Percentiles rank a stretch among this genome's conserved stretches.
Evolutionary conservation across 2,888 invertebrate genomes (phyloP).

Genomic region (Sabatieria punctata): DNA sequence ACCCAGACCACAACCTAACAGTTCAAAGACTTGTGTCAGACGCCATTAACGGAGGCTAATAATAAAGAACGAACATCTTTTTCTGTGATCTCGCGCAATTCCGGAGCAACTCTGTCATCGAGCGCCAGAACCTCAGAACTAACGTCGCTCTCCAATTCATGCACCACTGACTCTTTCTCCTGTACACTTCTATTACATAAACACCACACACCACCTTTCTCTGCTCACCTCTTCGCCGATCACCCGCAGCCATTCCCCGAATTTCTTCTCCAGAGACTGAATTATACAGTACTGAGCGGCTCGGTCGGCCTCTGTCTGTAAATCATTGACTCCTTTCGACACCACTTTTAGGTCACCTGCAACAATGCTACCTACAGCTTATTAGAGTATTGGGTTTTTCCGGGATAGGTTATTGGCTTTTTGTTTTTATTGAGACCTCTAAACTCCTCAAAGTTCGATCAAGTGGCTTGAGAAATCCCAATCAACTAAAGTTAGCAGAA

Average conservation of each 20-base stretch:
- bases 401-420: no score
- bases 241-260: conserved; percentile 69
- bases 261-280: conserved; percentile 61
- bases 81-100: conserved; percentile 44
- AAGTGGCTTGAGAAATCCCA: no score
- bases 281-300: conserved; percentile 83
- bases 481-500: no score
- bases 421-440: no score
- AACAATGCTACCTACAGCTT: no score
- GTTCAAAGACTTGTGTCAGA: neutral
- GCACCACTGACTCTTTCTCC: conserved; percentile 44
- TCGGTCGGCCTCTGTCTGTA: conserved; percentile 94
- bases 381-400: no score
- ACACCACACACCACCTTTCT: no score
- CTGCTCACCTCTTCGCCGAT: conserved; percentile 53
- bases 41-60: neutral
- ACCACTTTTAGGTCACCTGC: conserved; percentile 36
- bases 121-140: conserved; percentile 48
- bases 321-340: conserved; percentile 57
- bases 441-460: no score
- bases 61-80: conserved; percentile 45
- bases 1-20: conserved; percentile 77
- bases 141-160: conserved; percentile 56
- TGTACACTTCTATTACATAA: no score
- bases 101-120: conserved; percentile 46